Base-by-base conservation (phyloP, 1,140 invertebrate genomes). In the Conus betulinus region DNA sequence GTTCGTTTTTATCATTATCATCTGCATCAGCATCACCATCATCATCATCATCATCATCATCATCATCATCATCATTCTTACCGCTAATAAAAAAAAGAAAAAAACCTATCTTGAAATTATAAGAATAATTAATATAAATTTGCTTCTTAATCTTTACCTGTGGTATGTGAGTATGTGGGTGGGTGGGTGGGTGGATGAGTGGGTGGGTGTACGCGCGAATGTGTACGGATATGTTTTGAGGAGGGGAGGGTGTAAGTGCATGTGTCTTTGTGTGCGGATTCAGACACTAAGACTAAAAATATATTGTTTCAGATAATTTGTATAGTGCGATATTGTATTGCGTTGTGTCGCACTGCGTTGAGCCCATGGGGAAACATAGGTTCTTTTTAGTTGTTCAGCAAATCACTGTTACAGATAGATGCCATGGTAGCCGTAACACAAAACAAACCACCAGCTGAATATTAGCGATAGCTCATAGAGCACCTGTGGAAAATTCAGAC, bases 211-310 rank as follows among this genome's bases (percentile, higher is more conserved):
- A 39, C 39, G 39, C 52, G 81, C 15, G 20, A 7, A 27, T 15
- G 25, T 78, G 15, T 83, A 79, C 78, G 89, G 90, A 15, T 71
- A 79, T 17, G 84, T 84, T 6, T 63, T 51, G 3, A 88, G 63
- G 90, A 90, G 91, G 90, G 90, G 92, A 71, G 89, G 88, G 53
- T 86, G 88, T 60, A 76, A 74, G 89, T 90, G 92, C 84, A 90
- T 90, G n/a, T 90, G 85, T 57, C 88, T 91, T 7, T 81, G 78
- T 81, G 27, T 53, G 52, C 39, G 39, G 39, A 39, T 39, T 39
- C 39, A 39, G 39, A 39, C 39, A 39, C 39, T 39, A 39, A 39
- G 39, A 39, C 39, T 39, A 3, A 39, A 39, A 39, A 39, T 39
- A 39, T 39, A 39, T 39, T 52, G 78, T 52, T 11, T 52, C 7